A percentile compares a stretch with the other conserved stretches of the same genome.
These are phyloP conservation scores for Andrena hattorfiana DNA, from an alignment of 2,888 invertebrate species.

Conservation along the genomic window DNA sequence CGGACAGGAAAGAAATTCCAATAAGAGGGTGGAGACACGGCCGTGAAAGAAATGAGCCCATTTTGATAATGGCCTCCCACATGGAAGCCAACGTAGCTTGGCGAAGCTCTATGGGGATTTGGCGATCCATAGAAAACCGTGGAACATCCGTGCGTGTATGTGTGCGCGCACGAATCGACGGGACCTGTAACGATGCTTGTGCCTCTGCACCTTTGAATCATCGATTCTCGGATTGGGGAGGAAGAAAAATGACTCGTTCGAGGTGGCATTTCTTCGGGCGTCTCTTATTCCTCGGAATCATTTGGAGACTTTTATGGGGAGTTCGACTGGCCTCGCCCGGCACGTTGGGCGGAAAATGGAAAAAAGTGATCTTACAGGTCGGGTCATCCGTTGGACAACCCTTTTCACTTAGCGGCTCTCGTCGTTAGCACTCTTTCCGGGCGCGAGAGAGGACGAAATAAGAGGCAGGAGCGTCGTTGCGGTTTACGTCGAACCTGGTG, in stretches of 20 bases:
- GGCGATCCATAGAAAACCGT: constrained; percentile 76
- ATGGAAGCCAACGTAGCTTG: constrained; percentile 78
- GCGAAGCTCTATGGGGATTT: constrained; percentile 82
- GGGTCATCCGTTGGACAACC: constrained; percentile 39
- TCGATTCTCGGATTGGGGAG: constrained; percentile 72
- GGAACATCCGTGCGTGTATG: constrained; percentile 47
- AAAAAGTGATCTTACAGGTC: constrained; percentile 11
- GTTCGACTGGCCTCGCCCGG: neutral
- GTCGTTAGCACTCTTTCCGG: constrained; percentile 69
- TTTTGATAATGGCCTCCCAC: constrained; percentile 83
- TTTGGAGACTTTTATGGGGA: neutral
- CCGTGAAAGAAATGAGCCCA: constrained; percentile 81
- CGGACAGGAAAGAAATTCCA: constrained; percentile 76
- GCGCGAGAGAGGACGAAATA: constrained; percentile 59
- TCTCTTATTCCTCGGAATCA: neutral
- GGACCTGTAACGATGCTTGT: constrained; percentile 24
- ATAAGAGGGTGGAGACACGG: constrained; percentile 76
- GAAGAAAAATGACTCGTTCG: constrained; percentile 68
- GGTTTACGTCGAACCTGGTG: constrained; percentile 73
- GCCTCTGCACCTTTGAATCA: constrained; percentile 75
- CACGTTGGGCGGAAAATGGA: neutral
- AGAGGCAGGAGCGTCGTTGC: constrained; percentile 75
- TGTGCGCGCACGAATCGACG: constrained; percentile 51
- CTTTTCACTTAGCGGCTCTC: constrained; percentile 54
- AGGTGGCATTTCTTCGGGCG: constrained; percentile 14